phyloP scores from a whole-genome alignment of 2,888 invertebrate genomes.

The Cataglyphis livida region DNA sequence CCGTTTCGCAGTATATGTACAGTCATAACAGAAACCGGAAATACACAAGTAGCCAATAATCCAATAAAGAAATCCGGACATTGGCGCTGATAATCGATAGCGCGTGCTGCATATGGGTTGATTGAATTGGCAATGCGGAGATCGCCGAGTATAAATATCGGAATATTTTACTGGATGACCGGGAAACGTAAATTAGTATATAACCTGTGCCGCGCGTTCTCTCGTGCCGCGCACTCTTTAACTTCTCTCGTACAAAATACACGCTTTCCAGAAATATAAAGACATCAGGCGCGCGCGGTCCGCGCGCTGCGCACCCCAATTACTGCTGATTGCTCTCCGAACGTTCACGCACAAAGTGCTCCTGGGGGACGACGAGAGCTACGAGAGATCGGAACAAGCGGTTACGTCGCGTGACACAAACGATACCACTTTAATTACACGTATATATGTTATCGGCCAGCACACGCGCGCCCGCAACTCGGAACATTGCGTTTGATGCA shows the following conservation, averaged over 20 bases:
- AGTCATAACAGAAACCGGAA: neutral
- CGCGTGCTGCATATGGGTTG: conserved; percentile 10
- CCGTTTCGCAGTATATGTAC: neutral
- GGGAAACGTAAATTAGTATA: conserved; percentile 32
- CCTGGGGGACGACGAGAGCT: conserved; percentile 57
- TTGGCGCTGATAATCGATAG: conserved; percentile 26
- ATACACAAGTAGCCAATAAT: conserved; percentile 10
- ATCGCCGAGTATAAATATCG: conserved; percentile 3
- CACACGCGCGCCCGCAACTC: neutral
- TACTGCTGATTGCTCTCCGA: conserved; percentile 72
- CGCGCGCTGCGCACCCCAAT: conserved; percentile 63
- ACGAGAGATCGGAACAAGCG: conserved; percentile 48
- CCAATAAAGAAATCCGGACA: conserved; percentile 24
- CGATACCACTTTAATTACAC: conserved; percentile 71
- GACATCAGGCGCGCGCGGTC: conserved; percentile 54
- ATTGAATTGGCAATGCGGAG: conserved; percentile 34
- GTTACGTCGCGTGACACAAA: conserved; percentile 61
- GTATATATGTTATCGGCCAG: conserved; percentile 44
- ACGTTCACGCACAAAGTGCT: conserved; percentile 66
- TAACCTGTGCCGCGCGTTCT: neutral
- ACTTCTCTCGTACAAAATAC: conserved; percentile 29
- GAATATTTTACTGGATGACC: neutral
- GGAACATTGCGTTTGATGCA: neutral
- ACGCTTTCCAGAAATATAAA: conserved; percentile 65
- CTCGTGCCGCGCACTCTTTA: conserved; percentile 46